phyloP scores from a whole-genome alignment of 2,113 vertebrate genomes.

The Istiophorus platypterus region DNA sequence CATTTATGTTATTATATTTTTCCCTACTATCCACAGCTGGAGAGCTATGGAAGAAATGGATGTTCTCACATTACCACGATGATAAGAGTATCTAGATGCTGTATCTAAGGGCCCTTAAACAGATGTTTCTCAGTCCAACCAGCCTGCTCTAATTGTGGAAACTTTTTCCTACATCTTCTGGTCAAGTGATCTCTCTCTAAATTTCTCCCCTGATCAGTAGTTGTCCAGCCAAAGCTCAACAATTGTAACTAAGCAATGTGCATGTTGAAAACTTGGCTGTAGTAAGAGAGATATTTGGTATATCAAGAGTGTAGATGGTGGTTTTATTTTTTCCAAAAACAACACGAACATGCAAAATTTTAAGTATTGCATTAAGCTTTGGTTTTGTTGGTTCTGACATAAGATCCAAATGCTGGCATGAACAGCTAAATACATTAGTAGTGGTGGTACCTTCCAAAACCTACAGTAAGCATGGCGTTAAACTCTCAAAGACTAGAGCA shows the following conservation, averaged over 20 bases:
- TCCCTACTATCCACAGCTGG: slow-evolving; percentile 21
- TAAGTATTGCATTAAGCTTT: not conserved
- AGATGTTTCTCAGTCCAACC: slow-evolving; percentile 2
- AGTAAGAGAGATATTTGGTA: not conserved
- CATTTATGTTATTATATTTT: slow-evolving; percentile 32
- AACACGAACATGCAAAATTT: not conserved
- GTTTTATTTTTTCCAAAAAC: not conserved
- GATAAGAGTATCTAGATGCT: slow-evolving; percentile 17
- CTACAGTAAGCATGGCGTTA: not conserved
- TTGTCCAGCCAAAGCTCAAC: not conserved
- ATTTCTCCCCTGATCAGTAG: not conserved
- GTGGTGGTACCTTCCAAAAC: not conserved
- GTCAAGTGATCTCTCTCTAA: not conserved
- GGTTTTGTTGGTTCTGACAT: not conserved
- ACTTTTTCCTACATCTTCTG: not conserved
- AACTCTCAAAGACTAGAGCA: not conserved
- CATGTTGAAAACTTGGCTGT: too few species aligned
- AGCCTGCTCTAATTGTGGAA: slow-evolving; percentile 3
- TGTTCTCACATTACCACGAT: slow-evolving; percentile 2
- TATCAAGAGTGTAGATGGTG: not conserved
- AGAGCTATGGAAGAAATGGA: not conserved
- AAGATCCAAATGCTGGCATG: too few species aligned
- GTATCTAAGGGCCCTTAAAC: not conserved
- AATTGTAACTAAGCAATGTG: not conserved
- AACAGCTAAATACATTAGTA: too few species aligned